Base-by-base conservation (phyloP, 2,888 invertebrate genomes). In the Embidobia sp. region DNA sequence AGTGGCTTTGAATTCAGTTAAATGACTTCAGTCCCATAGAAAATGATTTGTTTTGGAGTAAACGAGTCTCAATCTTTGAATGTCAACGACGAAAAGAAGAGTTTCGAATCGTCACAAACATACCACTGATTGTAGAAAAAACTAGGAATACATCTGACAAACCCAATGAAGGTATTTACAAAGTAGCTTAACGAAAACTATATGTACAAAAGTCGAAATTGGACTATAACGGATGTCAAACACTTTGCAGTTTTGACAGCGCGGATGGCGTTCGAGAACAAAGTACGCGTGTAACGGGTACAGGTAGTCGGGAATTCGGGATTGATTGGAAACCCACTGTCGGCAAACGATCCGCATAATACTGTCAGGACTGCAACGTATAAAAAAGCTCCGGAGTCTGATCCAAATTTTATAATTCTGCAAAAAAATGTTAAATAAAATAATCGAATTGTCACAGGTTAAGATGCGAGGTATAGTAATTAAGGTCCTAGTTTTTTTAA, bases 341-440 rank as follows among this genome's bases (percentile, higher is more conserved):
- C 15, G 61, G 66, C 42, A 77, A 72, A 72, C 19, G 70, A 70
- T 72, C 77, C 77, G 77, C 77, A 63, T 72, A 72, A 66, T 72
- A 72, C 72, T 77, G 77, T 77, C 77, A 77, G 77, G 70, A 77
- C 72, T 77, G 77, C 77, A 77, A 72, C 72, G 72, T 67, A 72
- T 72, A 61, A 72, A 72, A 72, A 72, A 72, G 61, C 37, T 51
- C 72, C 77, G 72, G 63, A 55, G 77, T 72, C 31, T 72, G 49
- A 72, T 77, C 72, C 72, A 61, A 77, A 66, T 49, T 70, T 77
- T 77, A 77, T 57, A 67, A 29, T 66, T 77, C 77, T 77, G 77
- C 44, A 69, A 74, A 44, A 77, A 76, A 72, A 70, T 26, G 53
- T 19, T 22, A 72, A 77, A 72, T 67, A 72, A 72, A 77, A 67